phyloP scores from a whole-genome alignment of 1,140 invertebrate species.

The Cyclargus thomasi region DNA sequence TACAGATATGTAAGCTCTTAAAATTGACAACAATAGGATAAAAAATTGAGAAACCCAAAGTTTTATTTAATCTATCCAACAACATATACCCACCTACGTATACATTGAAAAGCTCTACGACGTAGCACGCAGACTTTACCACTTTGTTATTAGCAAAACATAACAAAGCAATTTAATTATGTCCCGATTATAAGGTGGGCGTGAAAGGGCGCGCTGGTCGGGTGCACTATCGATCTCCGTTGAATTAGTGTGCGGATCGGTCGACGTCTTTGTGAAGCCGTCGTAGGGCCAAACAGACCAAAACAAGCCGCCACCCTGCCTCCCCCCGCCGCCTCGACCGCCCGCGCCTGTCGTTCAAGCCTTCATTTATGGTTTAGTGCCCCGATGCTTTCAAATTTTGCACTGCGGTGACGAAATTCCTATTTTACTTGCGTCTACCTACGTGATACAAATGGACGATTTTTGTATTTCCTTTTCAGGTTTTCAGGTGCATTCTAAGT shows the following conservation, averaged over 20 bases:
- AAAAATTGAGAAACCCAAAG: too few relatives aligned
- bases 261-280: constrained; percentile 68
- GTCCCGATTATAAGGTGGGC: constrained; percentile 48
- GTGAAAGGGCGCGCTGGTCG: constrained; percentile 59
- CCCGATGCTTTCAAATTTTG: constrained; percentile 47
- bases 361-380: constrained; percentile 60
- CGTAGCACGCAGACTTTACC: neutral
- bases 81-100: too few relatives aligned
- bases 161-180: constrained; percentile 60
- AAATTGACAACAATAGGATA: too few relatives aligned
- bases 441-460: constrained; percentile 14
- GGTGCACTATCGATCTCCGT: constrained; percentile 72
- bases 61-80: too few relatives aligned
- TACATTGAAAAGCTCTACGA: neutral
- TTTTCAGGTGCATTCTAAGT: neutral
- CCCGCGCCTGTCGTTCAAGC: constrained; percentile 51
- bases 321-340: constrained; percentile 26
- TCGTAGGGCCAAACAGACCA: constrained; percentile 68
- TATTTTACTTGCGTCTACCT: constrained; percentile 33
- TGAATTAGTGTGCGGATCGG: constrained; percentile 73
- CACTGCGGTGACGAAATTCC: constrained; percentile 38
- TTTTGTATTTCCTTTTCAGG: constrained; percentile 3
- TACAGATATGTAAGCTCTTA: too few relatives aligned
- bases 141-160: constrained; percentile 10
- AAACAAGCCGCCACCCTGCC: constrained; percentile 55